Percentiles rank a stretch among this genome's conserved stretches.
phyloP scores from a whole-genome alignment of 2,113 vertebrate genomes.

The Erythrocebus patas region DNA sequence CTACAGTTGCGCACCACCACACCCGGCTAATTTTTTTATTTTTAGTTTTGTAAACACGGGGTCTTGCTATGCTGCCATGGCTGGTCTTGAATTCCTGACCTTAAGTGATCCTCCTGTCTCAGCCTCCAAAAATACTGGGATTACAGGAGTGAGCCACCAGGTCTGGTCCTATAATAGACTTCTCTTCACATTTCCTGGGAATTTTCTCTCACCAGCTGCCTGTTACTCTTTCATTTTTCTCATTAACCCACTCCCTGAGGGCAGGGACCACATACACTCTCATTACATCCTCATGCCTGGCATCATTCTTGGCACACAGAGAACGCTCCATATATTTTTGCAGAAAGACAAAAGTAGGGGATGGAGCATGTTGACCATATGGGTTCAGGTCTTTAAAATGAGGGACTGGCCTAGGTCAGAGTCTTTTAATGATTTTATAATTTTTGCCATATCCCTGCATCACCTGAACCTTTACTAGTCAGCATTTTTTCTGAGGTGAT shows the following conservation, averaged over 20 bases:
- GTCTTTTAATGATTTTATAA: background rate
- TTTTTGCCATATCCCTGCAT: too few relatives aligned
- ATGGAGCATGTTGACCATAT: too few relatives aligned
- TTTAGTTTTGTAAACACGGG: too few relatives aligned
- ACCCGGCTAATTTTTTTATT: too few relatives aligned
- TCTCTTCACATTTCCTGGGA: background rate
- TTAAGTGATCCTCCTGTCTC: too few relatives aligned
- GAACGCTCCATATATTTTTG: background rate
- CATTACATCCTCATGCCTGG: background rate
- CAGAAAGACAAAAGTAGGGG: background rate
- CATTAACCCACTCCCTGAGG: background rate
- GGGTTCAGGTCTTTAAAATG: background rate
- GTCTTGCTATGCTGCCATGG: too few relatives aligned
- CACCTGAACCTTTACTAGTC: background rate
- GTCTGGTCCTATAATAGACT: background rate
- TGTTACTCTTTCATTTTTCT: too few relatives aligned
- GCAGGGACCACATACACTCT: background rate
- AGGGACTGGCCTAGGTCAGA: background rate
- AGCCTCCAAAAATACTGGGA: too few relatives aligned
- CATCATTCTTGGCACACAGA: background rate
- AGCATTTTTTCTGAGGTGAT: background rate
- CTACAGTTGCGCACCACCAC: too few relatives aligned
- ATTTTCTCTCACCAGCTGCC: background rate
- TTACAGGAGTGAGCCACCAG: too few relatives aligned
- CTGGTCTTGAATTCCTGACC: too few relatives aligned